These are phyloP conservation scores for Setophaga coronata DNA, from an alignment of 2,113 vertebrate species.

Conservation along the genomic window DNA sequence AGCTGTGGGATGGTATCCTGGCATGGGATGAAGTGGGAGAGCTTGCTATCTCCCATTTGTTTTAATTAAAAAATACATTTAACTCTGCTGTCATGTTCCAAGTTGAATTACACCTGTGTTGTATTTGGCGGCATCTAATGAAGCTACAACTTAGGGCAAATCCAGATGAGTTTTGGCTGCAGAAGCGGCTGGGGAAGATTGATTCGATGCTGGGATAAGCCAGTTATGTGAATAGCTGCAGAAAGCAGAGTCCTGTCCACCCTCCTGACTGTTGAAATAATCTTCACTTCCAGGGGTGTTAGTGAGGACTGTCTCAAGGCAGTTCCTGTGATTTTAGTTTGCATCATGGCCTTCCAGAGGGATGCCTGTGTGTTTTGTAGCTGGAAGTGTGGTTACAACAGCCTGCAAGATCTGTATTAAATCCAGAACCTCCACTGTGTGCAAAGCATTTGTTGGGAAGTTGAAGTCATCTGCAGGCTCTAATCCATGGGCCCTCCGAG, in stretches of 20 bases:
- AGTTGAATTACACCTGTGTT: neutral
- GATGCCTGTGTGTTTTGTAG: neutral
- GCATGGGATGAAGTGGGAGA: neutral
- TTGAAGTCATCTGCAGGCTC: neutral
- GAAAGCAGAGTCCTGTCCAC: neutral
- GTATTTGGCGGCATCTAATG: neutral
- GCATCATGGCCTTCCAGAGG: accelerated
- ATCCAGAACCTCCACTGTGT: neutral
- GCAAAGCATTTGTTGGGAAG: neutral
- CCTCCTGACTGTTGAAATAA: neutral
- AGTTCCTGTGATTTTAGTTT: neutral
- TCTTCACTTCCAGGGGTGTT: neutral
- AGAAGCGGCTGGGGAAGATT: neutral
- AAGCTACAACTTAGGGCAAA: neutral
- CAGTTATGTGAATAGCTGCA: neutral
- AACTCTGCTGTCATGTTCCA: neutral
- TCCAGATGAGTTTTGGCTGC: neutral
- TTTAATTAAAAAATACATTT: neutral
- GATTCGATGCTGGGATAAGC: neutral
- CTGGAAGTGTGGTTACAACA: neutral
- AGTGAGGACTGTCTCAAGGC: neutral
- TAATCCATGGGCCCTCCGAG: neutral
- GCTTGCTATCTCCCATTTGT: neutral
- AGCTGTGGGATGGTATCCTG: neutral
- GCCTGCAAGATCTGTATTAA: neutral